Evolutionary conservation across 37 sponge, comb jelly and placozoan species (phyloP), one percentile per base, ranked within the genome.

Genomic region (Oopsacas minuta): DNA sequence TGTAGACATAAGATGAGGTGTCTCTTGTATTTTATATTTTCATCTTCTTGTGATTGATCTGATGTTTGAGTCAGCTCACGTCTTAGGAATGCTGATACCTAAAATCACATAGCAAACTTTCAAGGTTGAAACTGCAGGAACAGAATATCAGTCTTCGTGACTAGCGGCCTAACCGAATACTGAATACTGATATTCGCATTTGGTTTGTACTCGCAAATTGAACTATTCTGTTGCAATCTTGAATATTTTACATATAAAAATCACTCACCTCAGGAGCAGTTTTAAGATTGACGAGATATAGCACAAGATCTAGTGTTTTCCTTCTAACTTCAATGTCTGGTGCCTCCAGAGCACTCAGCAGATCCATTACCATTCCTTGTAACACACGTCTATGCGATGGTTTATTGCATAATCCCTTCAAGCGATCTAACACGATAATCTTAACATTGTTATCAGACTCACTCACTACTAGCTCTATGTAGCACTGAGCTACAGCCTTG

Each of bases 391-490:
- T 92, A 49, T 95, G 91, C 34, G 87, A 52, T 1, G 91, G 90
- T 39, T 88, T 85, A 5, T 87, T 84, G 86, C 87, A 93, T 36
- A 99, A 88, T 34, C 88, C 81, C 25, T 86, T 86, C 52, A 95
- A 87, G 0, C 95, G 89, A 53, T 99, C 99, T 38, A 99, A 84
- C 8, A 99, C 99, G 35, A 99, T 96, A 37, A 99, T 85, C 85
- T 99, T 99, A 49, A 99, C 92, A 81, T 99, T 99, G 88, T 99
- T 99, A 86, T 99, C 99, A 39, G 97, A 95, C 89, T 99, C 99
- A 82, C 94, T 93, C 34, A 99, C 94, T 0, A 99, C 90, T 82
- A 99, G 90, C 15, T 95, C 96, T 22, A 99, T 91, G 84, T 99
- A 99, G 87, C 96, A 95, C 85, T 91, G 90, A 35, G 99, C 91